phyloP scores from a whole-genome alignment of 2,113 vertebrate genomes.

The Nansenia antarctica region DNA sequence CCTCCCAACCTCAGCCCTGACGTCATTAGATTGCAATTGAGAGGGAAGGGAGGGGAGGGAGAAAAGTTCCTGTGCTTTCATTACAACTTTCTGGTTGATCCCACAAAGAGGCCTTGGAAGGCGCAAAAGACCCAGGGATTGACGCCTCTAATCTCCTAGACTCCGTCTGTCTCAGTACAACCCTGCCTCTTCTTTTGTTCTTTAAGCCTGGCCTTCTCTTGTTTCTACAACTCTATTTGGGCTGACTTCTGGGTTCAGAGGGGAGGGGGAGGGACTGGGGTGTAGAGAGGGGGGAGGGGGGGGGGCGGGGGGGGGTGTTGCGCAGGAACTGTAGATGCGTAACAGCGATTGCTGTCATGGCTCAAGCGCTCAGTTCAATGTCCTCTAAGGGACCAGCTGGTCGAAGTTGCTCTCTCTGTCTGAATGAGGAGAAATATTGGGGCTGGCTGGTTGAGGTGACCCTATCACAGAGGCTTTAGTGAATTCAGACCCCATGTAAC shows the following conservation, averaged over 20 bases:
- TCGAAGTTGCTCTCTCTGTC: neutral
- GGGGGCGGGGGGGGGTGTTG: neutral
- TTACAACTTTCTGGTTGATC: slow-evolving; percentile 66
- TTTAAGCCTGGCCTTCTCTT: slow-evolving; percentile 64
- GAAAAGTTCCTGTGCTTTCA: slow-evolving; percentile 62
- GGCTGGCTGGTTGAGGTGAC: neutral
- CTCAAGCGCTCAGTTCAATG: neutral
- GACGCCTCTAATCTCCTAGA: slow-evolving; percentile 69
- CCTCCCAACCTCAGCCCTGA: slow-evolving; percentile 28
- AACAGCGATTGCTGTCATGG: neutral
- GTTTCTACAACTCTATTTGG: slow-evolving; percentile 47
- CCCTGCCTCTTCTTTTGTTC: slow-evolving; percentile 72
- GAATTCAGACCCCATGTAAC: neutral
- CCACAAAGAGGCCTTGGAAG: slow-evolving; percentile 54
- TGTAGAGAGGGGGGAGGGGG: neutral
- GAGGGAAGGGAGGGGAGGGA: slow-evolving; percentile 26
- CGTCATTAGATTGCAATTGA: neutral
- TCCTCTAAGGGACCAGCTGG: neutral
- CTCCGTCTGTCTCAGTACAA: slow-evolving; percentile 48
- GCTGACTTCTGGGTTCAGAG: slow-evolving; percentile 19
- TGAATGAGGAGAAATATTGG: neutral
- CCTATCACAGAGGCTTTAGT: neutral
- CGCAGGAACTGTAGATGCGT: neutral
- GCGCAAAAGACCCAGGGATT: slow-evolving; percentile 57
- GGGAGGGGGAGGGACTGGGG: neutral